Percentiles rank a stretch among this genome's conserved stretches.
Evolutionary conservation across 2,888 invertebrate genomes (phyloP).

Genomic region (Epinotia ramella): DNA sequence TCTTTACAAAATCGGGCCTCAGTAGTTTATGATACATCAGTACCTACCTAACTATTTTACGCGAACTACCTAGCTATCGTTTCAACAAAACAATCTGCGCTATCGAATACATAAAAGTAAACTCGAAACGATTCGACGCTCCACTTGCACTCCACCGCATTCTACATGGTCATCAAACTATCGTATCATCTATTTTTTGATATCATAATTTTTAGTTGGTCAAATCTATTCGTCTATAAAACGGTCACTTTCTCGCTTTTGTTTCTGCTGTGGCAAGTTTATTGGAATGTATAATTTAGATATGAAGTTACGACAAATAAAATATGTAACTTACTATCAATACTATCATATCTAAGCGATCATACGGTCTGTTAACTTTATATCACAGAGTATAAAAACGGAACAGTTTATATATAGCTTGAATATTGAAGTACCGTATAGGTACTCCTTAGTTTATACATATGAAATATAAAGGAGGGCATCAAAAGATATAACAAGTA

Average conservation of each 20-base stretch:
- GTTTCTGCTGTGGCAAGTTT: slow-evolving; percentile 48
- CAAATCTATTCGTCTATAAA: slow-evolving; percentile 28
- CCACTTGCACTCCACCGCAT: slow-evolving; percentile 24
- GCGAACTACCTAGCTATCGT: not conserved
- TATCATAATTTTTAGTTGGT: slow-evolving; percentile 34
- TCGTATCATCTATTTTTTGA: slow-evolving; percentile 31
- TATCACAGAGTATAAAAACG: not conserved
- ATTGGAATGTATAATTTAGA: slow-evolving; percentile 51
- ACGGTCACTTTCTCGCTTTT: slow-evolving; percentile 34
- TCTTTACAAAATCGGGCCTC: too few relatives aligned
- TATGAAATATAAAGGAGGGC: too few relatives aligned
- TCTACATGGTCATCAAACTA: slow-evolving; percentile 27
- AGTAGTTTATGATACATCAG: not conserved
- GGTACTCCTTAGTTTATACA: too few relatives aligned
- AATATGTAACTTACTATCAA: not conserved
- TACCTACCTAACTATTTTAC: not conserved
- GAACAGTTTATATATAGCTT: not conserved
- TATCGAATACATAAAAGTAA: slow-evolving; percentile 20
- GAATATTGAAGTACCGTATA: not conserved
- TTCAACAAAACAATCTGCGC: not conserved
- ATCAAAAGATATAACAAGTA: too few relatives aligned
- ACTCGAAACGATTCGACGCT: not conserved
- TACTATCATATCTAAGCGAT: slow-evolving; percentile 16
- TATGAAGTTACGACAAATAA: slow-evolving; percentile 47
- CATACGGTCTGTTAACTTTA: slow-evolving; percentile 31